Evolutionary conservation across 1,140 invertebrate genomes (phyloP), one percentile per base, ranked within the genome.

Genomic region (Ceratosolen solmsi): DNA sequence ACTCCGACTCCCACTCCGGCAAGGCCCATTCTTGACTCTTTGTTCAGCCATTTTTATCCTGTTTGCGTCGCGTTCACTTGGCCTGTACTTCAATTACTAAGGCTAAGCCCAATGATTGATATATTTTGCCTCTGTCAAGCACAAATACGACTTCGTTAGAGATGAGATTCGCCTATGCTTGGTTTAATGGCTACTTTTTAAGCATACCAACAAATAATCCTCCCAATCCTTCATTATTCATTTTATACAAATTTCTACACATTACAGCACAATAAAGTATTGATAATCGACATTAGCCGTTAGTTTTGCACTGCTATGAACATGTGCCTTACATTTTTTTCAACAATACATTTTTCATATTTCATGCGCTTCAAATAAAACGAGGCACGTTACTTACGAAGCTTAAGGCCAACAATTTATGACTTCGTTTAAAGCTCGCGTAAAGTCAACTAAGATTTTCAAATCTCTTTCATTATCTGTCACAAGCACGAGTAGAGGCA

Each of bases 11-110:
- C 5, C 36, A 22, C 65, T 70, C 65, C 9, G 2, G 9, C n/a
- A 2, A 13, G 13, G 15, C 4, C 11, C 41, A 2, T 33, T 11
- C 36, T 20, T 33, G 38, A 51, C 70, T 63, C 70, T 72, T 80
- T 73, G 54, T 80, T 73, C 38, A 9, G n/a, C 17, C 56, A 63
- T 73, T 80, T 80, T 80, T 80, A 36, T 71, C 9, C 65, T 68
- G 63, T 38, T 51, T 20, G 49, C 30, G 22, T 20, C 30, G 20
- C 63, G 27, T 27, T 25, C n/a, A 65, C 25, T 30, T 15, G 20
- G n/a, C 17, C 33, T 60, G 17, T 25, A 60, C 73, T 75, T 75
- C 73, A 75, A 75, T 75, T 60, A 60, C n/a, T n/a, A 60, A 56
- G 33, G 11, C 38, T 75, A 41, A n/a, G 8, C 36, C 33, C 74